These are phyloP conservation scores for Deilephila porcellus DNA, from an alignment of 2,888 invertebrate species.

Conservation along the genomic window DNA sequence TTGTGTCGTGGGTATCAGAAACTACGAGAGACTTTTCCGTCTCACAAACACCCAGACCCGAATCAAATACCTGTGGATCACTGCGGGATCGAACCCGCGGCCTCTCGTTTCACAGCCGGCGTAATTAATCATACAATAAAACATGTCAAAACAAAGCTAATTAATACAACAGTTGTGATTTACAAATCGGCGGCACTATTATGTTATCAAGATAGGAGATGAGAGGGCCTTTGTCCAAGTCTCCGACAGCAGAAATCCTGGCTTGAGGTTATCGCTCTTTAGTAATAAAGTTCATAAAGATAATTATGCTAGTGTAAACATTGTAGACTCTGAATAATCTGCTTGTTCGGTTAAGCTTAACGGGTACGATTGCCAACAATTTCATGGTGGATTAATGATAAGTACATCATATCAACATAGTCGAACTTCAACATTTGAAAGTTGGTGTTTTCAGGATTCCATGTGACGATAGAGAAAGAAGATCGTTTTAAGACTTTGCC, in stretches of 20 bases:
- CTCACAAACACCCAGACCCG: too few species aligned
- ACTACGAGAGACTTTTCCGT: too few species aligned
- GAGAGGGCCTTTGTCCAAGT: not conserved
- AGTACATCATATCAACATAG: not conserved
- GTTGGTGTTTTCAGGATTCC: too few species aligned
- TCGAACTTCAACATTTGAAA: too few species aligned
- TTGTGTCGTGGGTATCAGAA: too few species aligned
- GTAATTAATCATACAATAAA: not conserved
- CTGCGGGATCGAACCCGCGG: too few species aligned
- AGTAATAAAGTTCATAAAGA: not conserved
- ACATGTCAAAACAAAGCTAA: not conserved
- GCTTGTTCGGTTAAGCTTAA: not conserved
- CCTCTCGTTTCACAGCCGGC: too few species aligned
- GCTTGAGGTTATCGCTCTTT: too few species aligned
- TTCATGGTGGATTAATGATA: not conserved
- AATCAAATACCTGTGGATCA: too few species aligned
- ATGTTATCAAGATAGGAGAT: not conserved
- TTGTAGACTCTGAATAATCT: not conserved
- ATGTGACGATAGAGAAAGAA: too few species aligned
- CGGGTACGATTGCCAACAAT: not conserved
- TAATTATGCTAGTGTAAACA: not conserved
- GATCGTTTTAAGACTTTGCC: too few species aligned
- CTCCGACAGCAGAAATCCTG: not conserved
- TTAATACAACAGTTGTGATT: conserved; percentile 1
- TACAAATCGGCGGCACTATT: conserved; percentile 10